Percentiles rank a stretch among this genome's conserved stretches.
phyloP scores from a whole-genome alignment of 2,888 invertebrate genomes.

The Nebria salina region DNA sequence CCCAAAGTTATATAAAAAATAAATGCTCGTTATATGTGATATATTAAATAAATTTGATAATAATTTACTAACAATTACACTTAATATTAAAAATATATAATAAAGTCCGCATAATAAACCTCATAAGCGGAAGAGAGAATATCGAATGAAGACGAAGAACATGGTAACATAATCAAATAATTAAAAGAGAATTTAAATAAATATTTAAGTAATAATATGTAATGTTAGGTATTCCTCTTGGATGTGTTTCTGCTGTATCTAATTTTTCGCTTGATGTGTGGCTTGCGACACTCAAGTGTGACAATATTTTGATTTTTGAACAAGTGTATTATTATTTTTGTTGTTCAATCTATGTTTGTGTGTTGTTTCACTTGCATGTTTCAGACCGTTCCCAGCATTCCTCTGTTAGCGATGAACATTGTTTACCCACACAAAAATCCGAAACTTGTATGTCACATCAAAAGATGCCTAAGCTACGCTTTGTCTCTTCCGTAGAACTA shows the following conservation, averaged over 20 bases:
- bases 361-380: conserved; percentile 62
- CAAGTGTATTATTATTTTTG: conserved; percentile 4
- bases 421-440: conserved; percentile 59
- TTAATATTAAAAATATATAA: conserved; percentile 2
- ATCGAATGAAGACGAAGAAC: not conserved
- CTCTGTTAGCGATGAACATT: conserved; percentile 67
- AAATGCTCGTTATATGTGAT: conserved; percentile 12
- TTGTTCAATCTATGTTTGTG: conserved; percentile 21
- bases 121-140: not conserved
- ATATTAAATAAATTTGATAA: not conserved
- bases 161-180: not conserved
- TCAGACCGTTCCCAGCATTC: conserved; percentile 70
- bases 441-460: conserved; percentile 62
- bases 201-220: not conserved
- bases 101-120: not conserved
- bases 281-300: not conserved
- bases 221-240: not conserved
- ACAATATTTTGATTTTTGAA: not conserved
- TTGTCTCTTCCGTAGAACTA: conserved; percentile 84
- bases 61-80: conserved; percentile 3
- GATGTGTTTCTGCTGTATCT: not conserved
- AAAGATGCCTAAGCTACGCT: conserved; percentile 78
- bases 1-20: not conserved
- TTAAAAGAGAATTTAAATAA: not conserved
- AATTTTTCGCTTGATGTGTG: not conserved